Evolutionary conservation across 2,888 invertebrate genomes (phyloP).

Genomic region (Resseliella maxima): DNA sequence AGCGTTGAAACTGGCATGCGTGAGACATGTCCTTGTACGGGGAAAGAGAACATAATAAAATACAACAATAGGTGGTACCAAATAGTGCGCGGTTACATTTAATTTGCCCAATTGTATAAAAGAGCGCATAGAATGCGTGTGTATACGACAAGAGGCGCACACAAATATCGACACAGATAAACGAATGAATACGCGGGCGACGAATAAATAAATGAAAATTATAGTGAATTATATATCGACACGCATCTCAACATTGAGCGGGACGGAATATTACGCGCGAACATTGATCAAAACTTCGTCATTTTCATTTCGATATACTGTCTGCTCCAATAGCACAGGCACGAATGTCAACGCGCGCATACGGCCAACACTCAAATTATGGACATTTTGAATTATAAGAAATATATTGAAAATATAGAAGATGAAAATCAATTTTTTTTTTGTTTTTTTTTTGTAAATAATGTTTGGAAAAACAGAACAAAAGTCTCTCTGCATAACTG

Average conservation of each 20-base stretch:
- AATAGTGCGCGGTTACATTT: slow-evolving; percentile 38
- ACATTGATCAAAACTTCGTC: not conserved
- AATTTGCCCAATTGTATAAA: slow-evolving; percentile 38
- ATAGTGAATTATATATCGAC: slow-evolving; percentile 22
- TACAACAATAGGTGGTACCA: slow-evolving; percentile 29
- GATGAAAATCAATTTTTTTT: too few relatives aligned
- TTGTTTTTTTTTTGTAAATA: too few relatives aligned
- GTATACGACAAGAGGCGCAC: not conserved
- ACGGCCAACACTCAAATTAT: not conserved
- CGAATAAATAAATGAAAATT: slow-evolving; percentile 34
- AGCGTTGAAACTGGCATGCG: not conserved
- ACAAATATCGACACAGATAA: not conserved
- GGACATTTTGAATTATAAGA: too few relatives aligned
- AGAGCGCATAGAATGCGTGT: slow-evolving; percentile 11
- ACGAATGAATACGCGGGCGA: slow-evolving; percentile 17
- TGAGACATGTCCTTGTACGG: not conserved
- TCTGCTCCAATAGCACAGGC: not conserved
- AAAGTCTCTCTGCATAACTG: too few relatives aligned
- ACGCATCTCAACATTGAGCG: not conserved
- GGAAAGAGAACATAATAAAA: not conserved
- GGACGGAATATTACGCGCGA: not conserved
- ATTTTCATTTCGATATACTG: not conserved
- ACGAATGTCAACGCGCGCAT: not conserved
- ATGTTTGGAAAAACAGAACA: too few relatives aligned
- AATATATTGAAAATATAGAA: too few relatives aligned